Conservation (phyloP, 2,113 vertebrate species). For the Eudorcas thomsonii region DNA sequence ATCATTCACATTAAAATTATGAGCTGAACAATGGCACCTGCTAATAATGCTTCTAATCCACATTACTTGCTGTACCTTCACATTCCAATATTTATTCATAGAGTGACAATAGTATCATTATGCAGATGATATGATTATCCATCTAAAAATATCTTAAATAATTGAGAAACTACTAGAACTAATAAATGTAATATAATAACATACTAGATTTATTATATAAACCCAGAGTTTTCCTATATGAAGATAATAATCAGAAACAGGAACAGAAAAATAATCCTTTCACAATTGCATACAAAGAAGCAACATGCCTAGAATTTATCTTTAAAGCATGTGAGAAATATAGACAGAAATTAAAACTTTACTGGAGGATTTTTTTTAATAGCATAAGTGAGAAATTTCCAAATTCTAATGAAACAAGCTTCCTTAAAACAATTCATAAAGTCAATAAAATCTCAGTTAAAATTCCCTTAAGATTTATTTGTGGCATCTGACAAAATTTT, state of each 20-base stretch:
- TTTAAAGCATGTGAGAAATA: background rate
- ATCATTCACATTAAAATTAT: background rate
- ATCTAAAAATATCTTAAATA: conserved; percentile 31
- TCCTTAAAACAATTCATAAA: conserved; percentile 16
- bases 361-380: background rate
- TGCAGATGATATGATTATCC: background rate
- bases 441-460: background rate
- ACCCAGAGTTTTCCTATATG: background rate
- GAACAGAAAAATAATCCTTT: background rate
- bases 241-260: background rate
- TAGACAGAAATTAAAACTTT: background rate
- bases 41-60: background rate
- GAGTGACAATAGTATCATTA: background rate
- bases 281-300: background rate
- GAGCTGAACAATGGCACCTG: background rate
- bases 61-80: background rate
- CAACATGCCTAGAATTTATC: background rate
- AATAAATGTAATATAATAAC: background rate
- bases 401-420: background rate
- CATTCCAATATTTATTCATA: background rate
- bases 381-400: background rate
- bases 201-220: background rate
- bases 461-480: background rate
- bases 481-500: background rate
- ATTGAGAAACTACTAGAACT: background rate